A percentile compares a stretch with the other conserved stretches of the same genome.
These are phyloP conservation scores for Amiota minor DNA, from an alignment of 2,888 invertebrate genomes.

Conservation along the genomic window DNA sequence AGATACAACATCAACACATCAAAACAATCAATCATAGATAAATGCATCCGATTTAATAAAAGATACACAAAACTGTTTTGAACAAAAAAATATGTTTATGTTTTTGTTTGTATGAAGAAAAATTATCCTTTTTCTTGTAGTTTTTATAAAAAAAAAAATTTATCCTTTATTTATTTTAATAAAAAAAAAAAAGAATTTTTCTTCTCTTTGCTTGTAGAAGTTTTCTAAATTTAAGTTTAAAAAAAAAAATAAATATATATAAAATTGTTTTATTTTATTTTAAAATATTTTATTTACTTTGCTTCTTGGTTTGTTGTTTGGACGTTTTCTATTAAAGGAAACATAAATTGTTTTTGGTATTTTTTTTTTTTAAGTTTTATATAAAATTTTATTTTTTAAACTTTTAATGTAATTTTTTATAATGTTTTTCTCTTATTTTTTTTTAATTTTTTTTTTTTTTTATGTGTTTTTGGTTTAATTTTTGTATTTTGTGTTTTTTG, in stretches of 20 bases:
- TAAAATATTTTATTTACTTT: background rate
- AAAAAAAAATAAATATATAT: background rate
- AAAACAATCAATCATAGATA: background rate
- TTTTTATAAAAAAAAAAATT: background rate
- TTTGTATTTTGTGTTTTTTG: constrained; percentile 24
- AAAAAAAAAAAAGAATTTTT: background rate
- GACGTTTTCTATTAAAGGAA: background rate
- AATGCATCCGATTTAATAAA: background rate
- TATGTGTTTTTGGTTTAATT: constrained; percentile 31
- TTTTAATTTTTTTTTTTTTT: constrained; percentile 16
- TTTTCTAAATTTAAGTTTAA: background rate
- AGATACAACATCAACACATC: background rate
- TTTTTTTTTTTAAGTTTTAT: background rate
- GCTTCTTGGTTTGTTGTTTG: background rate
- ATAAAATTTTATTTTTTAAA: background rate
- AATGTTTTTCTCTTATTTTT: constrained; percentile 20
- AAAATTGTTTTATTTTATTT: background rate
- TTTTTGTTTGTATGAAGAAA: background rate
- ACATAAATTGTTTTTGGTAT: background rate
- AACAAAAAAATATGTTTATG: too few species aligned
- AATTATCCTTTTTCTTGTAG: background rate
- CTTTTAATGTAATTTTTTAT: background rate
- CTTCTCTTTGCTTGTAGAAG: background rate
- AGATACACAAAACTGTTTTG: too few species aligned
- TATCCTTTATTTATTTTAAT: too few species aligned